Base-by-base conservation (phyloP, 2,888 invertebrate genomes). In the Eledona agricola region DNA sequence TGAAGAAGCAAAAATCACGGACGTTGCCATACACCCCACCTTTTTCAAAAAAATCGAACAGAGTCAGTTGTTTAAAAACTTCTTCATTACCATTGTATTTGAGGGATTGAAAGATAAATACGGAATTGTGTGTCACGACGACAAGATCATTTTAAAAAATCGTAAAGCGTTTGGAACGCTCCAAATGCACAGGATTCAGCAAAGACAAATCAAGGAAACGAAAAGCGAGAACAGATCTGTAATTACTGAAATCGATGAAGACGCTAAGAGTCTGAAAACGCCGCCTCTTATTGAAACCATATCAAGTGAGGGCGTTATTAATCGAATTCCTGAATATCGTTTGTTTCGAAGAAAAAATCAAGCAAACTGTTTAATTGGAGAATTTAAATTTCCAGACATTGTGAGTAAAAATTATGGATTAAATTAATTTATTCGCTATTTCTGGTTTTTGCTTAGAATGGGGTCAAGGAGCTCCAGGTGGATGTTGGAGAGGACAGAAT, bases 51-150 rank as follows among this genome's bases (percentile, higher is more conserved):
- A 92, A 80, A 84, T 92, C 51, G 80, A 85, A 67, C 81, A 79
- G 2, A 87, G 85, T 57, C 78, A 83, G 50, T 74, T 87, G 0
- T 93, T 94, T 64, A 84, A 86, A 71, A 82, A 86, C 57, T 95
- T 95, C 70, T 87, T 94, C 54, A 76, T 93, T 31, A 85, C 88
- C 5, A 83, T 93, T 1, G 85, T 88, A 2, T 84, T 92, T 67
- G 91, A 93, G 71, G 94, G 85, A 0, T 65, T 90, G 1, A 84
- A 88, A 55, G 83, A 88, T 61, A 95, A 95, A 77, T 90, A 90
- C 70, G 83, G 87, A 35, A 81, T 89, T 65, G 80, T 82, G 69
- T 74, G 92, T 20, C 82, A 84, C 53, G 80, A 83, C 65, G 83
- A 87, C 22, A 86, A 82, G 62, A 82, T 85, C 2, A 78, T 89